Conservation (phyloP, 1,140 invertebrate genomes). For the Tribolium castaneum region DNA sequence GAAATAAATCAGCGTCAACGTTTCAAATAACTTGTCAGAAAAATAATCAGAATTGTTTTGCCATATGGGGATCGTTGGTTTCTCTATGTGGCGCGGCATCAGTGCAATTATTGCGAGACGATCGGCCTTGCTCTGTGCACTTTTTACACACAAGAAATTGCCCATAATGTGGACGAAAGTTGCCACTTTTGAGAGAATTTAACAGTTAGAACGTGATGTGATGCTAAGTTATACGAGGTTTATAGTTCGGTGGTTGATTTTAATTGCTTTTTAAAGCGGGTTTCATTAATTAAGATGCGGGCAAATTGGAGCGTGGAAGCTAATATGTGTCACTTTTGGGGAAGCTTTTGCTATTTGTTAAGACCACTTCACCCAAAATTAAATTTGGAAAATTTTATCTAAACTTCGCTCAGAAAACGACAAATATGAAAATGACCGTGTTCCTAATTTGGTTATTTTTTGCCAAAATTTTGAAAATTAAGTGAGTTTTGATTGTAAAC, state of each 20-base stretch:
- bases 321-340: background rate
- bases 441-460: too few species aligned
- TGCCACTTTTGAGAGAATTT: background rate
- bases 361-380: too few species aligned
- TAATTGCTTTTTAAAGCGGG: background rate
- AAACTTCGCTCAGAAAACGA: too few species aligned
- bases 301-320: background rate
- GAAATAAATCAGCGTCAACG: constrained; percentile 24
- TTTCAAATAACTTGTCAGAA: background rate
- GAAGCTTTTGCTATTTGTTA: too few species aligned
- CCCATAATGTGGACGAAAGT: background rate
- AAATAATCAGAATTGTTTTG: constrained; percentile 9
- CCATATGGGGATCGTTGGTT: background rate
- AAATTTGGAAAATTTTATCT: too few species aligned
- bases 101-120: background rate
- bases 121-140: background rate
- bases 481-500: too few species aligned
- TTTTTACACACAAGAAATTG: background rate
- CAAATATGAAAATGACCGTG: too few species aligned
- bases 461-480: too few species aligned
- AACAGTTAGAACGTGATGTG: background rate
- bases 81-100: too few species aligned
- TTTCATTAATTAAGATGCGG: background rate
- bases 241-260: background rate
- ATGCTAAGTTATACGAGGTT: background rate